Evolutionary conservation across 37 sponge, comb jelly and placozoan genomes (phyloP).

Genomic region (Theonella swinhoei): DNA sequence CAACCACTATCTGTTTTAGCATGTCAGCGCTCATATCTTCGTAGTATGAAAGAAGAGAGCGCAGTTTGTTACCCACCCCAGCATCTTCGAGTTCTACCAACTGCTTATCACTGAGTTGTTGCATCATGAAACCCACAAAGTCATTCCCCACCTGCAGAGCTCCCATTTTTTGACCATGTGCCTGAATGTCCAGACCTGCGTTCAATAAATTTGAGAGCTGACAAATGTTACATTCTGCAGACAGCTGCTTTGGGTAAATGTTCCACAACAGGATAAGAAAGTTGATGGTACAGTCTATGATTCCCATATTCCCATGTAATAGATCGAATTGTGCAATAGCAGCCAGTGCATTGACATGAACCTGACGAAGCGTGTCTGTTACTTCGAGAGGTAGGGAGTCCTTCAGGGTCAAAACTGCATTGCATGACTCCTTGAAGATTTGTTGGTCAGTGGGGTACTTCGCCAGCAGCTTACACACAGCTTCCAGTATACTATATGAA

Average conservation of each 20-base stretch:
- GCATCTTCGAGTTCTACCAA: conserved; percentile 30
- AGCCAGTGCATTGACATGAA: conserved; percentile 22
- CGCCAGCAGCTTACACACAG: not conserved
- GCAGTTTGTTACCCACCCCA: conserved; percentile 29
- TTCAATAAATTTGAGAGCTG: conserved; percentile 30
- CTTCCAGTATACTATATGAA: not conserved
- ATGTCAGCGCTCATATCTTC: conserved; percentile 12
- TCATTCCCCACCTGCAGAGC: conserved; percentile 24
- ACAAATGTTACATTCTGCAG: conserved; percentile 5
- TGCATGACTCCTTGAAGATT: not conserved
- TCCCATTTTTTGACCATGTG: not conserved
- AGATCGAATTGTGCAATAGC: conserved; percentile 28
- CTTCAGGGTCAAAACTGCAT: not conserved
- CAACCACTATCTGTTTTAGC: conserved; percentile 22
- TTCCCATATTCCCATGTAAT: not conserved
- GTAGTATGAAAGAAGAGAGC: conserved; percentile 15
- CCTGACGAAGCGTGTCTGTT: not conserved
- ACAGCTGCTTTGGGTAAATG: conserved; percentile 26
- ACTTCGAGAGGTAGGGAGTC: not conserved
- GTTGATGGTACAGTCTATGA: conserved; percentile 1
- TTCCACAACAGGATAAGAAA: conserved; percentile 23
- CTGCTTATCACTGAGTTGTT: conserved; percentile 18
- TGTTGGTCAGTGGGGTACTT: not conserved
- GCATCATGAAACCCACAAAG: conserved; percentile 27
- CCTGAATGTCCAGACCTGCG: conserved; percentile 9